Base-by-base conservation (phyloP, 2,797 vertebrate species). In the Eulemur rubriventer region DNA sequence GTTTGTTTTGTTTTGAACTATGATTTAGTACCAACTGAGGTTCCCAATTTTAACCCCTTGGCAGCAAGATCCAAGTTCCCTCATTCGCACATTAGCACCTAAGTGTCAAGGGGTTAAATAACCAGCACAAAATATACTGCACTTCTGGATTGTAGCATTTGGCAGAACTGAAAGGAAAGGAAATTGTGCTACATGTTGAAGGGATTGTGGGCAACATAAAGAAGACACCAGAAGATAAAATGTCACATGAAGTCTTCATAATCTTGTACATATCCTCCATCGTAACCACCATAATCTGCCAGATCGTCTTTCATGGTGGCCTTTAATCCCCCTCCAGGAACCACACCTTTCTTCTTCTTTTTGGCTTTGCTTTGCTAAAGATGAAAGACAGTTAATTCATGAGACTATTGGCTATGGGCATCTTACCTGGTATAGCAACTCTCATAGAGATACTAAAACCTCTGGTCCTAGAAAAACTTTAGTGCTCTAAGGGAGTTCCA, bases 191-290 rank as follows among this genome's bases (percentile, higher is more conserved):
- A 99, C 98, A 99, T 99, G 98, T 99, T 99, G 98, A 98, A 98
- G 99, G 98, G 98, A 97, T 95, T 98, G 98, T 97, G 98, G 98
- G 98, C 98, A 98, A 99, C 98, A 98, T 98, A 98, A 98, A 98
- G 98, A 98, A 95, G 96, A 96, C 97, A 98, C 93, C 89, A 96
- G 97, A 97, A 97, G 97, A 96, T 97, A 97, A 91, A 98, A 97
- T 97, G 99, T 99, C 99, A 99, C 99, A 99, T 99, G 99, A 99
- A 99, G 99, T 99, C 99, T 98, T 99, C 99, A 63, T 99, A 99
- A 97, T 99, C 99, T 98, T 99, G 99, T 97, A 99, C 99, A 55
- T 99, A 99, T 92, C 99, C 99, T 38, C 99, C 99, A 2, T 99
- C 99, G 30, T 99, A 99, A 57, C 98, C 98, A 46, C 99, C 99